Base-by-base conservation (phyloP, 1,140 invertebrate species). In the Diorhabda sublineata region DNA sequence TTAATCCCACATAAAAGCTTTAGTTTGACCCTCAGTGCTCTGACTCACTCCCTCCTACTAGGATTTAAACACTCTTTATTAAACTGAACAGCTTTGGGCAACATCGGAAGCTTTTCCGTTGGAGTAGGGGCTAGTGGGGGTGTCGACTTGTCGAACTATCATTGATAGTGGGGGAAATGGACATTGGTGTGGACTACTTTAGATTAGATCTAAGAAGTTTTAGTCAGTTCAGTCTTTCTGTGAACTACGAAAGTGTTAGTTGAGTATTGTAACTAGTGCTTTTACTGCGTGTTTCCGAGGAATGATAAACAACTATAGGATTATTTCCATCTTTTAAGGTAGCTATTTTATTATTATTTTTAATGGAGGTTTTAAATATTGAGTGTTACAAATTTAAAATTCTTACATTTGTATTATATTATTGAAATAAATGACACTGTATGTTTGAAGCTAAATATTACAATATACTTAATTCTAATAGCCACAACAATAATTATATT, bases 81-180 rank as follows among this genome's bases (percentile, higher is more conserved):
- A 71, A 71, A 71, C 68, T 65, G 69, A 44, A 11, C 56, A 68
- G 69, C 66, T 71, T 71, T 71, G 26, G 26, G 26, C 26, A 26
- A 26, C 26, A 26, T 26, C 42, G 61, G 63, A 68, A 71, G 69
- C 69, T 66, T 60, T 60, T 52, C 58, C 42, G 4, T 62, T 60
- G 66, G 45, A 67, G 69, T 66, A 68, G 66, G 59, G 43, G 62
- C 58, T 70, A 58, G 66, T 69, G 72, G 72, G 68, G 61, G 72
- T 71, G 74, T 69, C 66, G 65, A 71, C 71, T 9, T 9, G 58
- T 63, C 57, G 64, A 64, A 9, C n/a, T 43, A 56, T 8, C 61
- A n/a, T 42, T 44, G 70, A 45, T 47, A 71, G 74, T 71, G 72
- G 74, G 72, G 69, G 71, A 64, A 52, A 52, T 62, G 61, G 68